Percentiles rank a stretch among this genome's conserved stretches.
phyloP scores from a whole-genome alignment of 2,113 vertebrate species.

The Ahaetulla prasina region DNA sequence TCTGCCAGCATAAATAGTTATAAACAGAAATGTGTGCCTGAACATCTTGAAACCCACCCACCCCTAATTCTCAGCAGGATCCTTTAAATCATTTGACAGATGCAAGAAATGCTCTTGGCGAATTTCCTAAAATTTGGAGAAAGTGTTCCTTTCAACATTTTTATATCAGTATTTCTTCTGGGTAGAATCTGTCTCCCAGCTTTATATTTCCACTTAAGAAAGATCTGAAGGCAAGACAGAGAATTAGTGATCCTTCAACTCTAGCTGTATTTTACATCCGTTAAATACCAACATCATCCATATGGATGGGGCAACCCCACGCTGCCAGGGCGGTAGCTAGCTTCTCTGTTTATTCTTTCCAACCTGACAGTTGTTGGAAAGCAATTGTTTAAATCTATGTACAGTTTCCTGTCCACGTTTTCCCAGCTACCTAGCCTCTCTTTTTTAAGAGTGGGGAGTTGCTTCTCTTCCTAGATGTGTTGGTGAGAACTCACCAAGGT shows the following conservation, averaged over 20 bases:
- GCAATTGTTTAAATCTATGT: neutral
- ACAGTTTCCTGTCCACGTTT: neutral
- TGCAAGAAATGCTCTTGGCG: neutral
- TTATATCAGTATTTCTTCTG: neutral
- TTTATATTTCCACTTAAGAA: neutral
- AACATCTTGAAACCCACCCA: neutral
- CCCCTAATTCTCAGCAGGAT: neutral
- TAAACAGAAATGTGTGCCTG: slow-evolving; percentile 37
- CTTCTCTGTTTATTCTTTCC: neutral
- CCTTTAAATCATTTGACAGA: neutral
- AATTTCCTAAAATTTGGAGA: neutral
- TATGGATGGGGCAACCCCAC: neutral
- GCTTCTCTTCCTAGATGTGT: neutral
- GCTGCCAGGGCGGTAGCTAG: neutral
- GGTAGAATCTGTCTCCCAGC: neutral
- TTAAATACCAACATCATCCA: neutral
- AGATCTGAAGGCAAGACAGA: neutral
- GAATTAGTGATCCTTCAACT: slow-evolving; percentile 25
- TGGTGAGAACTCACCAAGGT: no score
- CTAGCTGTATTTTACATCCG: neutral
- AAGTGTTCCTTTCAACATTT: neutral
- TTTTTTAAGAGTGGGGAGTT: neutral
- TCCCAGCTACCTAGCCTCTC: neutral
- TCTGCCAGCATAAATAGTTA: slow-evolving; percentile 62
- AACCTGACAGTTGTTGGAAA: neutral